phyloP scores from a whole-genome alignment of 2,888 invertebrate genomes.

The Prionchulus punctatus region DNA sequence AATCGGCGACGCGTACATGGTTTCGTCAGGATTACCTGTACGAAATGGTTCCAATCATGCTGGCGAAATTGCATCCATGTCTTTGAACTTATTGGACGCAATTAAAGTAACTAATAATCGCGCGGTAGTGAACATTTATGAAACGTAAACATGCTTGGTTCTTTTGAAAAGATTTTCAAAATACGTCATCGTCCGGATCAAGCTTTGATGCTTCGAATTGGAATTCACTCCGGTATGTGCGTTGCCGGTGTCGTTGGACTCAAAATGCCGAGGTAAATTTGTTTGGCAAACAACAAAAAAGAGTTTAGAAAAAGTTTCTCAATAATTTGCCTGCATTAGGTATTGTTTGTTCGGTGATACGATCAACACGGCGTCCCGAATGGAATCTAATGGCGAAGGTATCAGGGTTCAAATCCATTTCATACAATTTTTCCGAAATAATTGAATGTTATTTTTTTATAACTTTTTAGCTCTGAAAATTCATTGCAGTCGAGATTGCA shows the following conservation, averaged over 20 bases:
- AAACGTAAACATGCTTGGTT: no score
- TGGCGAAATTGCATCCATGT: slow-evolving; percentile 22
- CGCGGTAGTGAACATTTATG: background rate
- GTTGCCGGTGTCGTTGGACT: slow-evolving; percentile 19
- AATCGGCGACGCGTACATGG: no score
- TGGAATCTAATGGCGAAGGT: background rate
- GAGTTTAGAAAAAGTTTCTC: no score
- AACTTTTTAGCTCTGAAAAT: slow-evolving; percentile 31
- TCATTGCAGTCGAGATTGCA: slow-evolving; percentile 33
- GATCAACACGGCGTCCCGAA: background rate
- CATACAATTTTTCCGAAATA: background rate
- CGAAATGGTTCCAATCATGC: slow-evolving; percentile 18
- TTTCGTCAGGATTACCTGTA: slow-evolving; percentile 14
- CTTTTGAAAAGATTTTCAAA: slow-evolving; percentile 14
- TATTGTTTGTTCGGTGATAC: background rate
- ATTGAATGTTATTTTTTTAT: background rate
- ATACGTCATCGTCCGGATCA: slow-evolving; percentile 19
- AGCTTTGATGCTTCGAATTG: slow-evolving; percentile 17
- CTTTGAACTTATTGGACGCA: slow-evolving; percentile 18
- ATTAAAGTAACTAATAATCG: slow-evolving; percentile 20
- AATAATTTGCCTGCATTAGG: no score
- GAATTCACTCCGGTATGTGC: slow-evolving; percentile 17
- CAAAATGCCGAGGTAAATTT: no score
- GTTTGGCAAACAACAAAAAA: no score
- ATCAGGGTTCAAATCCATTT: background rate